Percentiles rank a stretch among this genome's conserved stretches.
Evolutionary conservation across 2,888 invertebrate species (phyloP).

Genomic region (Plagiodera versicolora): DNA sequence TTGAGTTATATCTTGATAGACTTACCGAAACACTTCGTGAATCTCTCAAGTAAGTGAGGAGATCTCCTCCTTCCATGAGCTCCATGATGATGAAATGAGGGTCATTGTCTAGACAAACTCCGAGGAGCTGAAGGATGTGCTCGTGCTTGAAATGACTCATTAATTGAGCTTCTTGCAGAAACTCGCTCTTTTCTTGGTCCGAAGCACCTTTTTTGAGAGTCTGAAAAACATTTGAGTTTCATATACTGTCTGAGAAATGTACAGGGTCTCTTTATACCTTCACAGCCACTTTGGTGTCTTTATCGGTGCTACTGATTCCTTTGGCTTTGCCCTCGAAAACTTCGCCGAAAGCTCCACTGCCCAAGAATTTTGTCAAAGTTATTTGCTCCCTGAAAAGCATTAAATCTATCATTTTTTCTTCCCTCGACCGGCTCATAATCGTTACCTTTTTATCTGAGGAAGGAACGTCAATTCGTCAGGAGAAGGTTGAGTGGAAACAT

Average conservation of each 20-base stretch:
- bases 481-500: conserved; percentile 62
- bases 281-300: conserved; percentile 83
- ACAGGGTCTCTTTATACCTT: conserved; percentile 64
- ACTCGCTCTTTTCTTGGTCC: conserved; percentile 87
- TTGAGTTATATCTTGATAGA: no score
- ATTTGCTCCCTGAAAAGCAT: conserved; percentile 67
- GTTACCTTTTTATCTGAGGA: conserved; percentile 76
- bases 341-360: conserved; percentile 96
- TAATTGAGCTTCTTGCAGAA: conserved; percentile 93
- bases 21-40: conserved; percentile 75
- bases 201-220: conserved; percentile 90
- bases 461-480: conserved; percentile 67
- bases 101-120: conserved; percentile 93
- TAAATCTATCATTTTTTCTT: neutral
- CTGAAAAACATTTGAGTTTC: conserved; percentile 59
- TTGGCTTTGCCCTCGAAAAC: conserved; percentile 91
- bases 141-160: conserved; percentile 98
- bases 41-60: conserved; percentile 84
- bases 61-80: conserved; percentile 96
- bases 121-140: conserved; percentile 89
- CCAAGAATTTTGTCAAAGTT: conserved; percentile 83
- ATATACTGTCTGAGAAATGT: neutral
- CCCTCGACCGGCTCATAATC: neutral
- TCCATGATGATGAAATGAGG: conserved; percentile 94
- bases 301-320: conserved; percentile 61